Evolutionary conservation across 1,140 invertebrate genomes (phyloP), one percentile per base, ranked within the genome.

Genomic region (Heterodera schachtii): DNA sequence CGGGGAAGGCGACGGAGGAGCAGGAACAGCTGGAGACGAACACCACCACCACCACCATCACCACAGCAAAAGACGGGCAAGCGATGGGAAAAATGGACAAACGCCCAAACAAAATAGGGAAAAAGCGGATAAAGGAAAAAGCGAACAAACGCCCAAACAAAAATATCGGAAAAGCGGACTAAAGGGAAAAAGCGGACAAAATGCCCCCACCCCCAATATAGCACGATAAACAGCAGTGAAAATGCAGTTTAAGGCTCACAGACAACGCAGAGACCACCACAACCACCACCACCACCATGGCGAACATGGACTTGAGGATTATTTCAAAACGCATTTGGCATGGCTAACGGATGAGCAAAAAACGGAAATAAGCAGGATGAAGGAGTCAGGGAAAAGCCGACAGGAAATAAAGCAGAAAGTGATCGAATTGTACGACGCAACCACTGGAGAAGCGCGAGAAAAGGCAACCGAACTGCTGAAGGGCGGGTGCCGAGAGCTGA

Each of bases 261-360:
- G 77, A 0, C 77, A 46, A 44, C 77, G 77, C 31, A 43, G 77
- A 43, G 75, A 77, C 3, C 76, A 78, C 3, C 64, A 78, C 9
- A 84, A 84, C 31, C 64, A 78, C 9, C 83, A 84, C 31, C 31
- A 31, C 3, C 64, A 78, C 9, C 83, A 84, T 47, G 85, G 82
- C 8, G 71, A 66, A n/a, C 82, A 84, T 60, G 66, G 41, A 44
- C 75, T 88, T 8, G 87, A 86, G 44, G 77, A 87, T 46, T 86
- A 78, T 21, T 67, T 86, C 13, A 84, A 86, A 52, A 81, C 77
- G 31, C 86, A 86, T 79, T 74, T 86, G 67, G 60, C 41, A 46
- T 86, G 85, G 85, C 64, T 86, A 7, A 87, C 60, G 19, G 77
- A 86, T 57, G 73, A 82, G 16, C 84, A 84, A 64, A 86, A 84